Percentiles rank a stretch among this genome's conserved stretches.
These are phyloP conservation scores for Salmo trutta DNA, from an alignment of 2,797 vertebrate species.

Conservation along the genomic window DNA sequence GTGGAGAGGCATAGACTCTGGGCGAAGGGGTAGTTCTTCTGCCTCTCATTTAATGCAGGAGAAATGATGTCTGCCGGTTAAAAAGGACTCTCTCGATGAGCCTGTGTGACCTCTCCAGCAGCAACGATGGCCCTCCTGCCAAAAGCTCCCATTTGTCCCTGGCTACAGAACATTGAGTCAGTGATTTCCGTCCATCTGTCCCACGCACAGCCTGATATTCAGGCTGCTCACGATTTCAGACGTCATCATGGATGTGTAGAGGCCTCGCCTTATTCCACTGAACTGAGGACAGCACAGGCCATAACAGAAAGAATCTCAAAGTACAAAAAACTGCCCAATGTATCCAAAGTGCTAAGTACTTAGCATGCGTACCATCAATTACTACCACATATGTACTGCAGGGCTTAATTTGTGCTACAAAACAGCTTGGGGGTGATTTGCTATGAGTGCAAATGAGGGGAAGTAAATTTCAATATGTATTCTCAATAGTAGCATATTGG, in stretches of 20 bases:
- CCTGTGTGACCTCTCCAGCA: slow-evolving; percentile 37
- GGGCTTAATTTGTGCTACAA: neutral
- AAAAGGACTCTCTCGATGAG: slow-evolving; percentile 33
- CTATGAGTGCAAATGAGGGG: slow-evolving; percentile 46
- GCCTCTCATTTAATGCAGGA: slow-evolving; percentile 41
- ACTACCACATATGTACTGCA: neutral
- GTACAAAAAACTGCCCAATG: neutral
- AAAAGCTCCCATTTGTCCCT: slow-evolving; percentile 66
- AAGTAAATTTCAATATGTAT: slow-evolving; percentile 48
- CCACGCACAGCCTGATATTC: slow-evolving; percentile 38
- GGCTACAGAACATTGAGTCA: slow-evolving; percentile 61
- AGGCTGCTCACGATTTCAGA: slow-evolving; percentile 60
- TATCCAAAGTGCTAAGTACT: neutral
- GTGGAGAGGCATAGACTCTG: slow-evolving; percentile 14
- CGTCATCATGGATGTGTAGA: slow-evolving; percentile 40
- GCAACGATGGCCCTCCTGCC: slow-evolving; percentile 54
- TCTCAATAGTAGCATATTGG: slow-evolving; percentile 31
- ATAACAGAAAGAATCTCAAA: neutral
- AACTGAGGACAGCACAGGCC: slow-evolving; percentile 34
- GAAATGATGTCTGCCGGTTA: slow-evolving; percentile 45
- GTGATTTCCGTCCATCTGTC: slow-evolving; percentile 75
- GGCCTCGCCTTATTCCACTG: slow-evolving; percentile 32
- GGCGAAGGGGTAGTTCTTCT: neutral
- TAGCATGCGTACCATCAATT: neutral
- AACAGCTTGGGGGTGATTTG: slow-evolving; percentile 52